These are phyloP conservation scores for Dendrophyllia cribrosa DNA, from an alignment of 64 coral and sea anemone genomes.

Conservation along the genomic window DNA sequence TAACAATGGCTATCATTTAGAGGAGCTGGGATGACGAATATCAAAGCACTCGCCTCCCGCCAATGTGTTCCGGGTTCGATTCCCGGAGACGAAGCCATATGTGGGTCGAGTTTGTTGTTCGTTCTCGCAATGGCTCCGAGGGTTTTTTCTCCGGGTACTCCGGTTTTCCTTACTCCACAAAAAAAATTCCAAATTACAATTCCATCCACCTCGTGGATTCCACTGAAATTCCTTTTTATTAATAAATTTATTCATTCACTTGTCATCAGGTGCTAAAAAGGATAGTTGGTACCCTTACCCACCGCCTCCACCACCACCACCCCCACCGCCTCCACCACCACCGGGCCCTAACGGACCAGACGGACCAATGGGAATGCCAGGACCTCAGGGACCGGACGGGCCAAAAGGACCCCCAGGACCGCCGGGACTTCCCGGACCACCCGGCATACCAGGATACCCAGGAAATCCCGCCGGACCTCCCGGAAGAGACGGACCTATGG, in stretches of 20 bases:
- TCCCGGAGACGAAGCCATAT: too few relatives aligned
- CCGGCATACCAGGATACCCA: conserved; percentile 83
- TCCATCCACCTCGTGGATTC: too few relatives aligned
- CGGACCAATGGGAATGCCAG: conserved; percentile 88
- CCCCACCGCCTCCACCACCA: conserved; percentile 79
- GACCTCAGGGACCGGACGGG: conserved; percentile 86
- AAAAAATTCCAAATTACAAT: too few relatives aligned
- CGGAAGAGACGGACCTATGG: conserved; percentile 80
- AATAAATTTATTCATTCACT: not conserved
- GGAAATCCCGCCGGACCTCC: conserved; percentile 82
- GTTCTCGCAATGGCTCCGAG: too few relatives aligned
- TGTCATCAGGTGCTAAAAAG: not conserved
- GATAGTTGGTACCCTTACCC: conserved; percentile 25
- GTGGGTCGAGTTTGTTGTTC: too few relatives aligned
- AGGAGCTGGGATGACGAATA: too few relatives aligned
- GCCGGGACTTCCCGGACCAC: conserved; percentile 88
- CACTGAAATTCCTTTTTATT: too few relatives aligned
- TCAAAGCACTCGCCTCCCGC: too few relatives aligned
- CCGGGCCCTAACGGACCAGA: conserved; percentile 88
- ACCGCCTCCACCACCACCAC: conserved; percentile 73
- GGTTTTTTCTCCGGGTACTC: too few relatives aligned
- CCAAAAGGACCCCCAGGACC: conserved; percentile 91
- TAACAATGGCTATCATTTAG: too few relatives aligned
- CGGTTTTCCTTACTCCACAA: too few relatives aligned
- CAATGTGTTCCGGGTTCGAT: too few relatives aligned